These are phyloP conservation scores for Tinamus guttatus DNA, from an alignment of 2,113 vertebrate genomes.

Conservation along the genomic window DNA sequence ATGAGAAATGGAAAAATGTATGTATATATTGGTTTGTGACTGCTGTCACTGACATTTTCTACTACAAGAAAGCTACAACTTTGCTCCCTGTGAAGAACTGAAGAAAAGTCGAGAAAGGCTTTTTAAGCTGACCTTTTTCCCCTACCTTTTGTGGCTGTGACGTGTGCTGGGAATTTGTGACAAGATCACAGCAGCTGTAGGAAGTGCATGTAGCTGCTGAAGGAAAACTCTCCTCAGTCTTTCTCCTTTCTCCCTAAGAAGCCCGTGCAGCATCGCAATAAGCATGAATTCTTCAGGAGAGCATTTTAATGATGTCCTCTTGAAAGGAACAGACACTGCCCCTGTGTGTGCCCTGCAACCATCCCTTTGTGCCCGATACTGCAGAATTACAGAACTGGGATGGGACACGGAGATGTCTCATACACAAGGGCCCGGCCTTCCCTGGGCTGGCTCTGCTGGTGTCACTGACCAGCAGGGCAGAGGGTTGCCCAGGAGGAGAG, in stretches of 20 bases:
- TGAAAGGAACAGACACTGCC: too few relatives aligned
- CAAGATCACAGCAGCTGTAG: background rate
- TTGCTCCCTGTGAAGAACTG: background rate
- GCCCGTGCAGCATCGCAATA: rapidly evolving
- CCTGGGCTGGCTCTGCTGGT: background rate
- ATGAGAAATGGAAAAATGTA: background rate
- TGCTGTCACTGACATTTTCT: background rate
- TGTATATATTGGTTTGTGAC: background rate
- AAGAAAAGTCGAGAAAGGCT: background rate
- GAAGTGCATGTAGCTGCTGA: background rate
- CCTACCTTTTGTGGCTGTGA: background rate
- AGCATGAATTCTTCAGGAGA: too few relatives aligned
- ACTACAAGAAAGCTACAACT: rapidly evolving
- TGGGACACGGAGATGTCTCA: background rate
- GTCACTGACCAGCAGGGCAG: rapidly evolving
- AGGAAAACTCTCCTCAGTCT: rapidly evolving
- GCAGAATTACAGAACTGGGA: background rate
- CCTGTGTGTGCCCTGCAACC: too few relatives aligned
- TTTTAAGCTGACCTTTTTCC: background rate
- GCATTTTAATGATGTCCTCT: too few relatives aligned
- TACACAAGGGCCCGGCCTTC: rapidly evolving
- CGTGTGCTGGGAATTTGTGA: background rate
- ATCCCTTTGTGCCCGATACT: background rate
- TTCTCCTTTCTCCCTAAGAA: rapidly evolving
- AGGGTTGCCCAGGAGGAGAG: background rate